These are phyloP conservation scores for Pseudomyrmex flavicornis DNA, from an alignment of 1,140 invertebrate genomes.

Conservation along the genomic window DNA sequence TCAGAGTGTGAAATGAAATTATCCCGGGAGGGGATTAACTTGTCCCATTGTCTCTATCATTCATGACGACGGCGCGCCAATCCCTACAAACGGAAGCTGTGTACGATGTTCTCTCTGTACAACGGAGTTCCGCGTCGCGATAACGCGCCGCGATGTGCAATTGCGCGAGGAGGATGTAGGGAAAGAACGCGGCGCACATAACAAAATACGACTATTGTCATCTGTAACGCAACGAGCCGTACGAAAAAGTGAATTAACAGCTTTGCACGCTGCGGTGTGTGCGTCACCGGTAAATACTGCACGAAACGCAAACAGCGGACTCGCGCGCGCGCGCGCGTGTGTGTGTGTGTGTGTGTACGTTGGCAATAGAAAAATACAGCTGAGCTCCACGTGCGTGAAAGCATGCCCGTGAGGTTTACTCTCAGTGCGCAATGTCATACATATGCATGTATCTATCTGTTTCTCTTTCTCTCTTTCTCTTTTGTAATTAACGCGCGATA, in stretches of 20 bases:
- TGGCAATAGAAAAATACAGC: conserved; percentile 23
- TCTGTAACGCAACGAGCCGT: neutral
- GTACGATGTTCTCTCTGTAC: no score
- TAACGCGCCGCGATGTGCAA: neutral
- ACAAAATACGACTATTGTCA: neutral
- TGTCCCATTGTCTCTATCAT: conserved; percentile 29
- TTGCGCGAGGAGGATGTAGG: no score
- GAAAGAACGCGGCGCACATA: no score
- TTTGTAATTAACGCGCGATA: conserved; percentile 3
- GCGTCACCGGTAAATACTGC: conserved; percentile 14
- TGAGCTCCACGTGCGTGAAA: neutral
- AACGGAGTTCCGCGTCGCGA: neutral
- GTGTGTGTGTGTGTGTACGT: neutral
- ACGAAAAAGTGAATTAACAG: neutral
- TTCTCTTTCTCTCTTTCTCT: neutral
- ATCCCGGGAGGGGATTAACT: conserved; percentile 4
- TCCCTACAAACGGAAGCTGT: conserved; percentile 12
- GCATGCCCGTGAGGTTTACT: no score
- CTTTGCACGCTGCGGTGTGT: neutral
- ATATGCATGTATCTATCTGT: neutral
- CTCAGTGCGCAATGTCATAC: neutral
- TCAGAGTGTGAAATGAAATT: conserved; percentile 16
- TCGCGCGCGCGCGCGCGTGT: no score
- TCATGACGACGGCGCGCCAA: conserved; percentile 5
- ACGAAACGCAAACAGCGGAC: neutral